Base-by-base conservation (phyloP, 2,797 vertebrate genomes). In the Neostethus bicornis region DNA sequence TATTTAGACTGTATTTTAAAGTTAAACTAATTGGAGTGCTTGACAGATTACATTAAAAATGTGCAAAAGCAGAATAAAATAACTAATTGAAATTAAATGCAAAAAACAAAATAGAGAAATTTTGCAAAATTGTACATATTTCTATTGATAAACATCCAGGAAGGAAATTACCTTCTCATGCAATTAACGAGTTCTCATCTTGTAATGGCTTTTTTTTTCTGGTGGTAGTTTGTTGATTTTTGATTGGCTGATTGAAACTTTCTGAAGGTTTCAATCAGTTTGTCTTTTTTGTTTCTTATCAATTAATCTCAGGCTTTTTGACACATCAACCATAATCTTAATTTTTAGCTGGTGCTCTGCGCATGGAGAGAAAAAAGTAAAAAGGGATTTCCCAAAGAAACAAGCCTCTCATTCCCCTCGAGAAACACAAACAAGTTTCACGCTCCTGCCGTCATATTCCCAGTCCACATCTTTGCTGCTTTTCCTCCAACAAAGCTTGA, bases 401-500 rank as follows among this genome's bases (percentile, higher is more conserved):
- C 58, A 66, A 53, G 51, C 48, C 42, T 54, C 59, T 57, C n/a
- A 13, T 72, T 73, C 41, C 49, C 73, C 59, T 47, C 38, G 69
- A 76, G 66, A 53, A 68, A 76, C 21, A 2, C 12, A 12, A 66
- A 78, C 75, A 73, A 48, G 54, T 44, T 21, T 50, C 73, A 70
- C 38, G 28, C 50, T 62, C 65, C 39, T 20, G 16, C 24, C 1
- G 14, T 14, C 39, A 50, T 66, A 68, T 78, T 80, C 55, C 70
- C 55, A 49, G 23, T 61, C 80, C 69, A 52, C 31, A 72, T 75
- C 61, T 7, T 25, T 50, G 35, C 51, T 45, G 56, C 29, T 70
- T 44, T 75, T 56, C 50, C 41, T 62, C 74, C 76, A 69, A 32
- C 71, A 66, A 77, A 72, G 61, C 61, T 64, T 72, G 80, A 83